Evolutionary conservation across 2,888 invertebrate species (phyloP), one percentile per base, ranked within the genome.

Genomic region (Ophioninae sp.): DNA sequence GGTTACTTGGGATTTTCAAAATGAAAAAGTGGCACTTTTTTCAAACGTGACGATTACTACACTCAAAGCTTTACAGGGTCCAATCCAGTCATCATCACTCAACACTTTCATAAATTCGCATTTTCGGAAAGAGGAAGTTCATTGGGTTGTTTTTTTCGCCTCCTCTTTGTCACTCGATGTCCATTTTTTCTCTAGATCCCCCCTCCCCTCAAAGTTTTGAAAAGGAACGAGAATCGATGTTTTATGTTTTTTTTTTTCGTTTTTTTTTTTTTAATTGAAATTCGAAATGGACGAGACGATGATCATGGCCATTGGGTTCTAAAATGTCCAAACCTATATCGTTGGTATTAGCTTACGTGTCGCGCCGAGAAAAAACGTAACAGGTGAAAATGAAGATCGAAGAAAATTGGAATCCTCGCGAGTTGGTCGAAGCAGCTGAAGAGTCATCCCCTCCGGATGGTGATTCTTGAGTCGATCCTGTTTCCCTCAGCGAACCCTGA

Each of bases 401-500:
- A 72, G 75, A 76, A 30, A 81, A 83, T 69, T 85, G 85, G 76
- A 83, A 84, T 44, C 51, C 76, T 23, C 79, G 71, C 20, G 79
- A 22, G n/a, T 73, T 78, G 63, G 67, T 79, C 5, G 81, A 63
- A 1, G 81, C 81, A 13, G 85, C 84, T 22, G 87, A 86, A 9
- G 85, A 80, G 44, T 85, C 85, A 22, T 86, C 81, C 63, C 73
- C 77, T 51, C 85, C 85, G 17, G 79, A 83, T 64, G 85, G 87
- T 30, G 91, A 90, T 81, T 88, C 90, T 76, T 75, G 93, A 86
- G 85, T 95, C 93, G 85, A 90, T n/a, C 94, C 94, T 76, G 95
- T 94, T 93, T 95, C 95, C 85, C 95, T 94, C 56, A 95, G 93
- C 2, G 95, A 94, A 65, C 95, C 95, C 89, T 96, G 95, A 88